A percentile compares a stretch with the other conserved stretches of the same genome.
Conservation (phyloP, 2,888 invertebrate genomes). For the Tetranychus truncatus region DNA sequence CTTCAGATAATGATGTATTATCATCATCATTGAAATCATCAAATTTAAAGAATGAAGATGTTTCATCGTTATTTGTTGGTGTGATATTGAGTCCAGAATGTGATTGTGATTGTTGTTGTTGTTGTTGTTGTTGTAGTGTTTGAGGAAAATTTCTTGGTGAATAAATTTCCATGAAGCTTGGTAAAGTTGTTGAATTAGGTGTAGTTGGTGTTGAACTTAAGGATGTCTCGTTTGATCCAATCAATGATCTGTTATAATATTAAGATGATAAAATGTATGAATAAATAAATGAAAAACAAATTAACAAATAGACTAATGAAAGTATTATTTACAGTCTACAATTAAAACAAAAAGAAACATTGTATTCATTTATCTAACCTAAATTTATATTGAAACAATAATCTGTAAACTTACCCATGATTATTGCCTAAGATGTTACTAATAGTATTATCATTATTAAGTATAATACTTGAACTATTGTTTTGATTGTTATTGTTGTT, state of each 20-base stretch:
- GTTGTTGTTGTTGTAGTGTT: slow-evolving; percentile 4
- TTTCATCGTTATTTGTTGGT: background rate
- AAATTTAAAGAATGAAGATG: background rate
- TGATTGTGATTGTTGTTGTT: slow-evolving; percentile 6
- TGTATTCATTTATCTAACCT: no score
- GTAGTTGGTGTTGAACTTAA: slow-evolving; percentile 11
- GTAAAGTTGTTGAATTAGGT: slow-evolving; percentile 22
- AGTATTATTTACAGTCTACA: no score
- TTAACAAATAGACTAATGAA: no score
- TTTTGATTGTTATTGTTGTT: background rate
- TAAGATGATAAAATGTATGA: background rate
- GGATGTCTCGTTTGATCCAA: slow-evolving; percentile 11
- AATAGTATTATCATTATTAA: background rate
- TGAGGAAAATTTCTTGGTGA: slow-evolving; percentile 41
- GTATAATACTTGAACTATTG: background rate
- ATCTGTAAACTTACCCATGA: background rate
- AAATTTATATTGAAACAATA: no score
- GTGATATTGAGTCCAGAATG: background rate
- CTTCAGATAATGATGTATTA: background rate
- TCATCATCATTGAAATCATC: background rate
- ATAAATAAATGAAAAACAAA: background rate
- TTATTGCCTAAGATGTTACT: background rate
- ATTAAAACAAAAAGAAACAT: no score
- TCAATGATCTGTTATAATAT: background rate
- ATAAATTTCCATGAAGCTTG: slow-evolving; percentile 29